A percentile compares a stretch with the other conserved stretches of the same genome.
Conservation (phyloP, 2,113 vertebrate species). For the Urocynchramus pylzowi region DNA sequence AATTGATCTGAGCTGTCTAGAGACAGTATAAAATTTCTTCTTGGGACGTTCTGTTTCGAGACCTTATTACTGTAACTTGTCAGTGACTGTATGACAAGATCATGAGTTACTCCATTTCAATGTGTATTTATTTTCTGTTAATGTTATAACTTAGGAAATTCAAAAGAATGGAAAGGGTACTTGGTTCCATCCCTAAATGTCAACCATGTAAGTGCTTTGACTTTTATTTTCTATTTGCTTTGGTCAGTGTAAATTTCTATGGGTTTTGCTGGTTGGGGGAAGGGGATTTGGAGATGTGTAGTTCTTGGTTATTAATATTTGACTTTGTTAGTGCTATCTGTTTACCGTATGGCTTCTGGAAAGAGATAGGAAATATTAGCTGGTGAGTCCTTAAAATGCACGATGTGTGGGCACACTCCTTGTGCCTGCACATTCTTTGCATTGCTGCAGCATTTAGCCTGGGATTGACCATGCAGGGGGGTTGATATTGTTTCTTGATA, state of each 20-base stretch:
- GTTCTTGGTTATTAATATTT: constrained; percentile 84
- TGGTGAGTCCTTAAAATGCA: constrained; percentile 58
- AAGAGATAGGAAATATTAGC: constrained; percentile 63
- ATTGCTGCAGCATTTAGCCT: background rate
- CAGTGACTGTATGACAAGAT: background rate
- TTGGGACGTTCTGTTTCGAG: background rate
- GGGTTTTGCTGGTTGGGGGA: constrained; percentile 80
- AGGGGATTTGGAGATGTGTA: constrained; percentile 79
- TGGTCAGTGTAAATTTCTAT: constrained; percentile 84
- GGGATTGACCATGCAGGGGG: background rate
- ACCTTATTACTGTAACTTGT: background rate
- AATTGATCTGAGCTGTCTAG: background rate
- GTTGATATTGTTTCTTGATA: background rate
- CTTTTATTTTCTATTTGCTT: constrained; percentile 85
- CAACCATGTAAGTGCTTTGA: constrained; percentile 80
- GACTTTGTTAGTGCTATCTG: constrained; percentile 83
- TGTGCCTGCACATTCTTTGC: background rate
- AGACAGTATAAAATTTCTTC: constrained; percentile 12
- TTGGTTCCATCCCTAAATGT: constrained; percentile 78
- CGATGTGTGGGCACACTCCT: background rate
- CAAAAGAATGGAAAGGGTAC: constrained; percentile 58
- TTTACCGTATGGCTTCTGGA: constrained; percentile 78
- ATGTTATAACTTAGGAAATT: constrained; percentile 72
- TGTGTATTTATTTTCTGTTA: constrained; percentile 69
- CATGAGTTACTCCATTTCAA: constrained; percentile 26